Conservation (phyloP, 53 echinoderm and acorn worm genomes). For the Patiria pectinifera region DNA sequence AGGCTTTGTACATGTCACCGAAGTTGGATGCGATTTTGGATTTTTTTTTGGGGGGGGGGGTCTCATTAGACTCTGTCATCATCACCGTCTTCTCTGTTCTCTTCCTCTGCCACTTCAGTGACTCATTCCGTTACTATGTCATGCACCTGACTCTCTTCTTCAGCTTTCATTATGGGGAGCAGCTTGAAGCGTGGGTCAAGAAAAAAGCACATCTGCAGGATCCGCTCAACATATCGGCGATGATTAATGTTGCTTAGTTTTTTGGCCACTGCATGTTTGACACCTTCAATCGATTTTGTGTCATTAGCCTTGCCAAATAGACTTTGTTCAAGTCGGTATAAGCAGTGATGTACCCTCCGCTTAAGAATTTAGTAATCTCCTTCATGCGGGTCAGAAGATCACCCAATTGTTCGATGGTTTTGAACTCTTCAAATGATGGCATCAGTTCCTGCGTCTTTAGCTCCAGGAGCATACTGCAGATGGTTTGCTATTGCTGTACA, state of each 20-base stretch:
- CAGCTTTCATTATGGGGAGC: not conserved
- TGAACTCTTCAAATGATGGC: not conserved
- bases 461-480: not conserved
- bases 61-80: not conserved
- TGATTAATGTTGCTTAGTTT: not conserved
- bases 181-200: conserved; percentile 16
- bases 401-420: not conserved
- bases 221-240: not conserved
- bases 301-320: not conserved
- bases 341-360: not conserved
- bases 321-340: not conserved
- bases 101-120: not conserved
- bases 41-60: not conserved
- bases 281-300: not conserved
- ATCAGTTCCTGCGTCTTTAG: conserved; percentile 7
- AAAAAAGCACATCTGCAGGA: not conserved
- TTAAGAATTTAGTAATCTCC: conserved; percentile 6
- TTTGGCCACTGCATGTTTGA: conserved; percentile 5
- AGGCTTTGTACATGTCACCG: not conserved
- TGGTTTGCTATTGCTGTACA: conserved; percentile 11
- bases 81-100: not conserved
- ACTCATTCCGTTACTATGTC: not conserved
- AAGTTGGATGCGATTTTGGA: not conserved
- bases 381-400: not conserved
- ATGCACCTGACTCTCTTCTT: not conserved